These are phyloP conservation scores for Myotis vivesi DNA, from an alignment of 2,797 vertebrate genomes.

Conservation along the genomic window DNA sequence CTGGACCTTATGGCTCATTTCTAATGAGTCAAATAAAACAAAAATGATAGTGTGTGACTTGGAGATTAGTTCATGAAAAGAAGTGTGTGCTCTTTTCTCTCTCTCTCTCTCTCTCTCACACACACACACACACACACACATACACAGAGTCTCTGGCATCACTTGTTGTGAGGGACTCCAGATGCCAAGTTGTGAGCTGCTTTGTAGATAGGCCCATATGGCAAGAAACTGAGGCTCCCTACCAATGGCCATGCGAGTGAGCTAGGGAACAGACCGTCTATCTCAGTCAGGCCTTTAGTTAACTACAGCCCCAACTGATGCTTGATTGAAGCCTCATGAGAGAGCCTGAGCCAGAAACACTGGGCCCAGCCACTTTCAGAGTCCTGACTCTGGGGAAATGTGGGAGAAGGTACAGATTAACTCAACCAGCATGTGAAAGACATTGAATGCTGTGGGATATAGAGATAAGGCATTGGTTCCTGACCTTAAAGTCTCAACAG, in stretches of 20 bases:
- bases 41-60: neutral
- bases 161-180: neutral
- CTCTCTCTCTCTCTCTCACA: neutral
- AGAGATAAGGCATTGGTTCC: neutral
- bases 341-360: neutral
- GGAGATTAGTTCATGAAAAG: neutral
- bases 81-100: neutral
- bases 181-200: neutral
- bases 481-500: neutral
- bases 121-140: neutral
- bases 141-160: neutral
- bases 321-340: neutral
- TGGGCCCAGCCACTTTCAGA: neutral
- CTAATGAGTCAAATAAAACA: neutral
- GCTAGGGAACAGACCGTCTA: neutral
- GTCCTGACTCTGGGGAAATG: neutral
- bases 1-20: neutral
- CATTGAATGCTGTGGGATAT: no score
- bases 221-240: neutral
- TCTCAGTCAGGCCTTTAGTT: neutral
- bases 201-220: neutral
- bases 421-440: neutral
- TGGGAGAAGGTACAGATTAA: neutral
- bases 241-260: neutral
- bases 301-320: neutral